phyloP scores from a whole-genome alignment of 2,797 vertebrate species.

The Poliocrania exsul region DNA sequence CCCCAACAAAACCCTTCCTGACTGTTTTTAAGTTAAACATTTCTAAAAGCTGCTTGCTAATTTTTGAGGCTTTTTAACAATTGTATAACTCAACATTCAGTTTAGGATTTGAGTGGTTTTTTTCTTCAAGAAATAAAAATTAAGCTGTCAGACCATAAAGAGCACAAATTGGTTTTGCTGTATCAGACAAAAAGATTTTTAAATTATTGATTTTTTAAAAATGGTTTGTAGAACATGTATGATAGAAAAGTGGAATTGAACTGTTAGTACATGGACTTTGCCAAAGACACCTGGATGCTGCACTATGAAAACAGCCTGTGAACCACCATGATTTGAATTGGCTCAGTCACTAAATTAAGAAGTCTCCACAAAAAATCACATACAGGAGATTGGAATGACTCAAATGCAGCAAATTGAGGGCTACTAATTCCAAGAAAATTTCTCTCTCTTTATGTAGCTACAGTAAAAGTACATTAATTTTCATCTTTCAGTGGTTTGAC shows the following conservation, averaged over 20 bases:
- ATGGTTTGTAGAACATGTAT: neutral
- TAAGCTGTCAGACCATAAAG: neutral
- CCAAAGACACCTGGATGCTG: slow-evolving; percentile 33
- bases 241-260: neutral
- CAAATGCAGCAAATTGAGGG: neutral
- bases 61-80: slow-evolving; percentile 40
- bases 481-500: neutral
- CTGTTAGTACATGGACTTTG: neutral
- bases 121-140: slow-evolving; percentile 39
- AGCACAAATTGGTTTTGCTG: neutral
- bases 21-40: slow-evolving; percentile 68
- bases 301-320: neutral
- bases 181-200: neutral
- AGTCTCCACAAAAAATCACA: neutral
- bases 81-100: neutral
- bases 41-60: slow-evolving; percentile 58
- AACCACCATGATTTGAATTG: neutral
- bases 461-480: neutral
- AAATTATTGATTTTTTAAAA: neutral
- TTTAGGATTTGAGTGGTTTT: neutral
- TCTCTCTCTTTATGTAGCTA: neutral
- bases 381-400: neutral
- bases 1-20: neutral
- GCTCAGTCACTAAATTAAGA: neutral
- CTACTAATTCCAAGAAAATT: neutral